Conservation (phyloP, 2,113 vertebrate species). For the Ptilorrhoa leucosticta region DNA sequence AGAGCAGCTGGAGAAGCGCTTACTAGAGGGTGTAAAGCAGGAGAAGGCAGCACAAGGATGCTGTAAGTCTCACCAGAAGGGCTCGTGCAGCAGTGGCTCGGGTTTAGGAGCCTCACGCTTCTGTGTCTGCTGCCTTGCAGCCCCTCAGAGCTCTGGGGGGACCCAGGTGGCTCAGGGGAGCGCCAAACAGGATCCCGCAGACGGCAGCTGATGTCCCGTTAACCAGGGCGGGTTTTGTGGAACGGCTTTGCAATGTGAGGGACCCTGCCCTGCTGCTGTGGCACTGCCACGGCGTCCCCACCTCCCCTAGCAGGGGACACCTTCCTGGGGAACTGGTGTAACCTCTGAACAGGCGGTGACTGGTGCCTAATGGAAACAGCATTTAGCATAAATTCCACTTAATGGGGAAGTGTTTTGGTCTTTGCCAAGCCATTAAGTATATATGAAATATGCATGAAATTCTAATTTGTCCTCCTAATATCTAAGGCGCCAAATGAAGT, state of each 20-base stretch:
- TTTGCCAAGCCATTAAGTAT: slow-evolving; percentile 33
- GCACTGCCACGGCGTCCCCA: background rate
- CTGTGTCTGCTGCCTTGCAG: fast-evolving
- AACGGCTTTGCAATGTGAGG: fast-evolving
- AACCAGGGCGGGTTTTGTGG: background rate
- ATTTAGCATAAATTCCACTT: background rate
- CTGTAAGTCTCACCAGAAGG: background rate
- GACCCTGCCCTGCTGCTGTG: background rate
- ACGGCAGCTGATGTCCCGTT: fast-evolving
- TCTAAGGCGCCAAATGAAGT: background rate
- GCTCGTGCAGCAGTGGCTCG: fast-evolving
- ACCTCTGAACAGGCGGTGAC: background rate
- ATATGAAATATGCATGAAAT: slow-evolving; percentile 52
- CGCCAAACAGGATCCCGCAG: fast-evolving
- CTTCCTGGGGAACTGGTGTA: background rate
- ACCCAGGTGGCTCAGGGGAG: background rate
- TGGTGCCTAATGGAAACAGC: background rate
- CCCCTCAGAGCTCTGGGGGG: background rate
- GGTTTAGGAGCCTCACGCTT: fast-evolving
- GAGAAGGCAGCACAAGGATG: background rate
- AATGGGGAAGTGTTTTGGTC: slow-evolving; percentile 9
- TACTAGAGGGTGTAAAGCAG: background rate
- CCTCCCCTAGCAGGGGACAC: background rate
- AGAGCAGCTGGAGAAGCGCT: background rate
- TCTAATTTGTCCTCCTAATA: slow-evolving; percentile 39